Base-by-base conservation (phyloP, 2,888 invertebrate species). In the Drosophila affinis region DNA sequence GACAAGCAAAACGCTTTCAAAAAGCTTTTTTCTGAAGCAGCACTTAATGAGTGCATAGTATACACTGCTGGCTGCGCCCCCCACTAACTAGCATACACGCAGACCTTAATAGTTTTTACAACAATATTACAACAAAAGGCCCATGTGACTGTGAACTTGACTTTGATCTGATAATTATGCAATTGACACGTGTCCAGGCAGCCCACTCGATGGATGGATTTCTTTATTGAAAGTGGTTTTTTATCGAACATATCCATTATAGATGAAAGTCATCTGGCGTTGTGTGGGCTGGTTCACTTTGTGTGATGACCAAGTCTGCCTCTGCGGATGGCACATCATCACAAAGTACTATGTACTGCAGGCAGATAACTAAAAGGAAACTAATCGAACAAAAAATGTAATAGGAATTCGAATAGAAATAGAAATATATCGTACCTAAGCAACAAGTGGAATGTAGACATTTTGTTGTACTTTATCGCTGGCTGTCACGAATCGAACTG, bases 321-420 rank as follows among this genome's bases (percentile, higher is more conserved):
- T 72, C 71, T 3, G 74, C 71, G 12, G 71, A 72, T 2, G 71
- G 71, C 4, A 72, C 71, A 54, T 74, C 71, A 39, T 72, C 71
- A 17, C 71, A 53, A 21, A 29, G 32, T 1, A 21, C 21, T 3
- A 29, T 53, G 9, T 24, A 32, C n/a, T 48, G 56, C 1, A 71
- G 17, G 17, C 14, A 57, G 32, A 34, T 54, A 5, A 54, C 18
- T 14, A 74, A 45, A n/a, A 72, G 34, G 0, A 72, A 58, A 48
- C 65, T 65, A 18, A 53, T 53, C 9, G 17, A 48, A 32, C 1
- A 34, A 34, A 34, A 7, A 44, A 12, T 10, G 3, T 9, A 1
- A 10, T 27, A 7, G 1, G 0, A 21, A 3, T 1, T 7, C 3
- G 18, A 10, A 21, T 2, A 7, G 5, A 7, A 7, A 9, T 1